Percentiles rank a stretch among this genome's conserved stretches.
phyloP scores from a whole-genome alignment of 1,140 invertebrate genomes.

The Drosophila arizonae region DNA sequence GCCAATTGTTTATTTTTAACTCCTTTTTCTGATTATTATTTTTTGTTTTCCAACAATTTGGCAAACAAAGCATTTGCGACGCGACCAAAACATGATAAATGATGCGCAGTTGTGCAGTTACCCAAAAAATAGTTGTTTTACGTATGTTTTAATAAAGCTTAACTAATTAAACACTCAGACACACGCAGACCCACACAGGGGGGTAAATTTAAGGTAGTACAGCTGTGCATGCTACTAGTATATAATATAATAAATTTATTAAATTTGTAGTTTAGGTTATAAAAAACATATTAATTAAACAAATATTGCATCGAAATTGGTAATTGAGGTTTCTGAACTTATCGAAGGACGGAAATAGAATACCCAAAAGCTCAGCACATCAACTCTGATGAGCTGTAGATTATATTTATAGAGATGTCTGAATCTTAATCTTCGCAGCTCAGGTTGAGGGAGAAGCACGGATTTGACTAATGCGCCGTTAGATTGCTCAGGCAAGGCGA shows the following conservation, averaged over 20 bases:
- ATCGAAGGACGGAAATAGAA: constrained; percentile 54
- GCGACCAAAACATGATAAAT: constrained; percentile 71
- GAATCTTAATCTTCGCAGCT: not conserved
- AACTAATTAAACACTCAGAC: constrained; percentile 68
- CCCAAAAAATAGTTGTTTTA: constrained; percentile 51
- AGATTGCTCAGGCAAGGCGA: constrained; percentile 71
- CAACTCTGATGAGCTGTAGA: constrained; percentile 15
- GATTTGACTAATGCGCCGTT: constrained; percentile 47
- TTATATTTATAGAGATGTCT: constrained; percentile 18
- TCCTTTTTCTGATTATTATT: constrained; percentile 3
- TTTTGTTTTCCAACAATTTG: constrained; percentile 24
- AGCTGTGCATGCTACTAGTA: constrained; percentile 43
- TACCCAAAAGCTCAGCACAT: constrained; percentile 1
- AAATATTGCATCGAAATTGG: constrained; percentile 56
- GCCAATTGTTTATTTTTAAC: constrained; percentile 7
- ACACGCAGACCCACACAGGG: constrained; percentile 12
- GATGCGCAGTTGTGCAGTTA: constrained; percentile 73
- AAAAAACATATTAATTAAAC: constrained; percentile 65
- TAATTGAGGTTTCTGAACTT: constrained; percentile 60
- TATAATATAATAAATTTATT: constrained; percentile 72
- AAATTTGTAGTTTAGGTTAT: constrained; percentile 72
- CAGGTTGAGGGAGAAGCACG: not conserved
- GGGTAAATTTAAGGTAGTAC: constrained; percentile 1
- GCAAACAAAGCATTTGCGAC: constrained; percentile 61
- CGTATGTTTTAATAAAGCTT: constrained; percentile 79